Percentiles rank a stretch among this genome's conserved stretches.
Conservation (phyloP, 2,797 vertebrate species). For the Falco columbarius region DNA sequence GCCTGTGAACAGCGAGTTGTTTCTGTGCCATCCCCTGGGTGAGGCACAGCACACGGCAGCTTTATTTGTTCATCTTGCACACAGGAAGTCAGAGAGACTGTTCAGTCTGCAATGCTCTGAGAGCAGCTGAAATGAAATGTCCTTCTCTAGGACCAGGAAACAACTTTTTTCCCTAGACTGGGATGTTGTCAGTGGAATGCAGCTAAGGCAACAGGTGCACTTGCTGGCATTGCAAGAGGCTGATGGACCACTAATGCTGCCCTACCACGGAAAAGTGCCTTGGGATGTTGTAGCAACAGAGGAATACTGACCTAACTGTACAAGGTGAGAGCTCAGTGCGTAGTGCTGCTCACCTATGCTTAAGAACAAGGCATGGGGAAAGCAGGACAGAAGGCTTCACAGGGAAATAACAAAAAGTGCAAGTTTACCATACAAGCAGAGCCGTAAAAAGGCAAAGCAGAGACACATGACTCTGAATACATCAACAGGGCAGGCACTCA, state of each 20-base stretch:
- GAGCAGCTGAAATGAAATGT: background rate
- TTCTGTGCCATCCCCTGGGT: background rate
- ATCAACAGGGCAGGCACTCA: background rate
- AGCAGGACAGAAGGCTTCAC: background rate
- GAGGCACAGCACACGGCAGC: background rate
- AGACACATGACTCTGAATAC: background rate
- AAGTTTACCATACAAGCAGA: background rate
- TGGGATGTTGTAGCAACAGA: background rate
- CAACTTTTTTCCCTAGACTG: background rate
- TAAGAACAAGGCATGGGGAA: background rate
- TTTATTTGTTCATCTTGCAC: background rate
- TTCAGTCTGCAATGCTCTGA: background rate
- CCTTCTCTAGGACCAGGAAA: background rate
- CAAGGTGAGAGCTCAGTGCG: background rate
- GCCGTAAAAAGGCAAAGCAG: background rate
- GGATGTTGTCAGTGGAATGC: background rate
- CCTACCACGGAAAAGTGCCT: background rate
- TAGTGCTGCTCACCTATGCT: background rate
- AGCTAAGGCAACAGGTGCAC: background rate
- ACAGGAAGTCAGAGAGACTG: background rate
- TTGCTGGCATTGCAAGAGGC: background rate
- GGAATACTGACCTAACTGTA: background rate
- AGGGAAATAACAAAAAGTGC: background rate
- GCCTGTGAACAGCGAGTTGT: background rate
- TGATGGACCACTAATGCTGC: rapidly evolving